phyloP scores from a whole-genome alignment of 2,113 vertebrate species.

The Hippocampus barbouri region DNA sequence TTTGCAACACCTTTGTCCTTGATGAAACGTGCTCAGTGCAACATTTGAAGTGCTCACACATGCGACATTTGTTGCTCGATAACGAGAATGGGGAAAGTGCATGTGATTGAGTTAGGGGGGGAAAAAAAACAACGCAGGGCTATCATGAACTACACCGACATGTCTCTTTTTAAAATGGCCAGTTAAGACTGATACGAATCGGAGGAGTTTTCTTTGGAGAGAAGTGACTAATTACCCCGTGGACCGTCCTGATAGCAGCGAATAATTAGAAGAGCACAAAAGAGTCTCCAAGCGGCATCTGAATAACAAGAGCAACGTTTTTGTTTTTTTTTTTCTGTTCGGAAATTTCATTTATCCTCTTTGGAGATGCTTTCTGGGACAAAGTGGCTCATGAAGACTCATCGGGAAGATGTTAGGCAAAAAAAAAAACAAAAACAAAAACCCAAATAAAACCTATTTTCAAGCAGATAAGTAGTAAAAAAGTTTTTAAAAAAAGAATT shows the following conservation, averaged over 20 bases:
- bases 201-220: constrained; percentile 66
- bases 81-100: constrained; percentile 22
- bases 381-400: constrained; percentile 18
- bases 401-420: not conserved
- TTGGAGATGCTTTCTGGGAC: constrained; percentile 21
- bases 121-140: constrained; percentile 3
- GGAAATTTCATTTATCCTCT: constrained; percentile 68
- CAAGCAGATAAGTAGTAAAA: not conserved
- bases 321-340: constrained; percentile 51
- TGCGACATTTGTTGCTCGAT: constrained; percentile 3
- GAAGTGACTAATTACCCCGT: constrained; percentile 73
- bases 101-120: constrained; percentile 9
- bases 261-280: constrained; percentile 75
- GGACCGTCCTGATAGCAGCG: constrained; percentile 69
- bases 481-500: not conserved
- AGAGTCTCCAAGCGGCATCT: constrained; percentile 62
- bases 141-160: constrained; percentile 48
- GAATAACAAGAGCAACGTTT: constrained; percentile 68
- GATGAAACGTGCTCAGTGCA: not conserved
- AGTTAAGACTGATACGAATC: constrained; percentile 61
- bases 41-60: not conserved
- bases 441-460: not conserved
- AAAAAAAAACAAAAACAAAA: not conserved
- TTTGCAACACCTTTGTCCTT: not conserved
- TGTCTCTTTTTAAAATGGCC: constrained; percentile 64